Evolutionary conservation across 2,888 invertebrate genomes (phyloP).

Genomic region (Drosophila infuscata): DNA sequence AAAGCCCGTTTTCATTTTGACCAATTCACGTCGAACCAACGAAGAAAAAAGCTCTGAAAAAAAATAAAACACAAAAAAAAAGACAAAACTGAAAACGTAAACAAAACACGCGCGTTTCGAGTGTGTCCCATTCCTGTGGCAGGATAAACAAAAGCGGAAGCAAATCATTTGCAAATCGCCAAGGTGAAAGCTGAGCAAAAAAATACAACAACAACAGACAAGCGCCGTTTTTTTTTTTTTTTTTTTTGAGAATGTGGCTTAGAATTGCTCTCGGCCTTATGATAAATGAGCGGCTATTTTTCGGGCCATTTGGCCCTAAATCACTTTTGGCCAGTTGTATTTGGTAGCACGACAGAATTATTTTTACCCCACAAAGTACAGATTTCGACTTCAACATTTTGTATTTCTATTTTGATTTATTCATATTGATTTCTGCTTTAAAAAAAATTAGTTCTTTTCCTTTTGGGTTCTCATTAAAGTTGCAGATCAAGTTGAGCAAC

Average conservation of each 20-base stretch:
- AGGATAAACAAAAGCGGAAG: conserved; percentile 56
- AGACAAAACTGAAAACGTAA: conserved; percentile 45
- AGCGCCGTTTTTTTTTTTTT: conserved; percentile 11
- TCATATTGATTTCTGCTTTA: background rate
- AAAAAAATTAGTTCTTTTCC: background rate
- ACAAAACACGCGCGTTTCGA: conserved; percentile 38
- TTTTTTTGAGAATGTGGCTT: conserved; percentile 37
- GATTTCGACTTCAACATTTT: conserved; percentile 22
- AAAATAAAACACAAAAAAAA: background rate
- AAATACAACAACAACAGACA: conserved; percentile 8
- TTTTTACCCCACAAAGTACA: conserved; percentile 1
- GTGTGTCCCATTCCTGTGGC: conserved; percentile 20
- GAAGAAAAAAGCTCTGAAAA: background rate
- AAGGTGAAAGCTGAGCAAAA: conserved; percentile 59
- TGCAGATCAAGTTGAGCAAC: conserved; percentile 32
- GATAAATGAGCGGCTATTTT: conserved; percentile 65
- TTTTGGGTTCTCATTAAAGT: conserved; percentile 4
- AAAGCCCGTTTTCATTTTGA: conserved; percentile 2
- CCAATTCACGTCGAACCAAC: conserved; percentile 11
- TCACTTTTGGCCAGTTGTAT: conserved; percentile 47
- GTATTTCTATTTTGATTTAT: conserved; percentile 12
- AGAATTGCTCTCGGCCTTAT: conserved; percentile 54
- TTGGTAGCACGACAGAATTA: conserved; percentile 12
- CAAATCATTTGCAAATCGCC: conserved; percentile 62
- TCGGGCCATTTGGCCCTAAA: conserved; percentile 57